Conservation (phyloP, 2,888 invertebrate species). For the Capitulum mitella region DNA sequence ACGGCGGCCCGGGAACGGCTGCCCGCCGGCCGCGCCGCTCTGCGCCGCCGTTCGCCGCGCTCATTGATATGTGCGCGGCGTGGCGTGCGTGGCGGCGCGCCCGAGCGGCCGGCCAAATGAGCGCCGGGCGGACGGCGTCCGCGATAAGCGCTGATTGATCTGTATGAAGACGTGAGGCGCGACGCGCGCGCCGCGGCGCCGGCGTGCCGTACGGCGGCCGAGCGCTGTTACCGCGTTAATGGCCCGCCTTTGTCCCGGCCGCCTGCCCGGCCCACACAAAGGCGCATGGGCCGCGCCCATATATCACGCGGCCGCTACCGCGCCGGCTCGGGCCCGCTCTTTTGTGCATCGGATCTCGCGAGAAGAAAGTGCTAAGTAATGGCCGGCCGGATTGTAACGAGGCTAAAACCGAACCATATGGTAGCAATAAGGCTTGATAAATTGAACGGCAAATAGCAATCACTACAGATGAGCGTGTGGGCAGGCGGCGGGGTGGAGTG, state of each 20-base stretch:
- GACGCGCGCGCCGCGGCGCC: neutral
- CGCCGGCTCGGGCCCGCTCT: neutral
- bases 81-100: neutral
- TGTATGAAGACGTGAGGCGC: neutral
- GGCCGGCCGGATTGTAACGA: neutral
- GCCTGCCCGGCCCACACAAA: neutral
- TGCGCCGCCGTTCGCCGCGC: neutral
- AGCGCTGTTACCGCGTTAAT: no score
- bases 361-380: neutral
- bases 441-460: constrained; percentile 19
- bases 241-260: neutral
- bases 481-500: neutral
- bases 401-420: neutral
- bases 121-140: neutral
- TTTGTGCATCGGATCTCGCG: no score
- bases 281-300: neutral
- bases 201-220: neutral
- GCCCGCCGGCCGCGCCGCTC: neutral
- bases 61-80: neutral
- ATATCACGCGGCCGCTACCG: neutral
- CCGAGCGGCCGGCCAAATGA: neutral
- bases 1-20: neutral
- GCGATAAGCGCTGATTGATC: constrained; percentile 12
- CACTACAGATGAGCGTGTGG: neutral
- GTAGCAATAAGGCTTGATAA: neutral